Percentiles rank a stretch among this genome's conserved stretches.
phyloP scores from a whole-genome alignment of 2,113 vertebrate species.

The Corynorhinus townsendii region DNA sequence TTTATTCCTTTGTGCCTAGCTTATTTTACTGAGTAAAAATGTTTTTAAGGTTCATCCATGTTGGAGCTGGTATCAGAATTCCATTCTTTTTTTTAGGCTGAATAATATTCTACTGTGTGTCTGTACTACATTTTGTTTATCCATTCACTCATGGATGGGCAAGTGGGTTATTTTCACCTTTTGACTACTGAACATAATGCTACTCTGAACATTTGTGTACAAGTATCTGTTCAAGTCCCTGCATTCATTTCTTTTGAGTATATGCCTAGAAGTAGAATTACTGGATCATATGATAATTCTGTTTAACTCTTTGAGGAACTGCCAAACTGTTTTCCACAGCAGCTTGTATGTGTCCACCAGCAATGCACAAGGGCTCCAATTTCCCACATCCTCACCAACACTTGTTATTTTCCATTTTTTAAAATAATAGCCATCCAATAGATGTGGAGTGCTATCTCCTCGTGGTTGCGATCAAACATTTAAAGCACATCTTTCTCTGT shows the following conservation, averaged over 20 bases:
- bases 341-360: background rate
- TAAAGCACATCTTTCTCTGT: background rate
- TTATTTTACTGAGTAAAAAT: background rate
- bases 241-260: background rate
- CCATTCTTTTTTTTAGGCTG: background rate
- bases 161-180: background rate
- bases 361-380: fast-evolving
- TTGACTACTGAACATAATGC: background rate
- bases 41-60: background rate
- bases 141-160: background rate
- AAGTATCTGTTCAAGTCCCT: background rate
- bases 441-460: background rate
- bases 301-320: background rate
- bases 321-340: background rate
- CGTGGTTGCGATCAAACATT: background rate
- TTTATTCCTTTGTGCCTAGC: background rate
- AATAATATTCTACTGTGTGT: background rate
- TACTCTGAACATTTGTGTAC: background rate
- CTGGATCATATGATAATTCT: background rate
- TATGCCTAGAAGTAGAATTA: background rate
- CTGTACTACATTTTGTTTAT: background rate
- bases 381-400: background rate
- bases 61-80: background rate
- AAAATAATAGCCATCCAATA: background rate
- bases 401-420: background rate